Evolutionary conservation across 2,888 invertebrate species (phyloP).

Genomic region (Drosophila lutescens): DNA sequence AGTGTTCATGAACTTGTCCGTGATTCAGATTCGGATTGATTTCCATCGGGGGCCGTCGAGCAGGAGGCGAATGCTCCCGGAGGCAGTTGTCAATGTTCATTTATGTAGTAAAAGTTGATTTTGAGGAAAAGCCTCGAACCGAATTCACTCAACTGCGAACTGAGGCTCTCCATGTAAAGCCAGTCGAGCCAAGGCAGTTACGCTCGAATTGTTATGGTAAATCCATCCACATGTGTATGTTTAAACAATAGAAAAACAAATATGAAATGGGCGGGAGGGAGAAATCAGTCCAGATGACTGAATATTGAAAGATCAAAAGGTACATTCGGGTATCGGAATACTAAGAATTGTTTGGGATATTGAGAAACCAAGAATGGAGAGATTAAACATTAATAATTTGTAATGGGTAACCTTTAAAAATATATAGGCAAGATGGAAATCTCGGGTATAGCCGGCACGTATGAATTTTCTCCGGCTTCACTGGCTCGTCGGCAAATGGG

Average conservation of each 20-base stretch:
- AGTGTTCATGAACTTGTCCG: slow-evolving; percentile 61
- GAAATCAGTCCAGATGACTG: slow-evolving; percentile 1
- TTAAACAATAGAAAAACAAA: slow-evolving; percentile 24
- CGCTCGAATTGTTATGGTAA: slow-evolving; percentile 62
- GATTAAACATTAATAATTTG: no score
- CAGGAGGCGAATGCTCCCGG: slow-evolving; percentile 10
- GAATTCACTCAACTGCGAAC: slow-evolving; percentile 41
- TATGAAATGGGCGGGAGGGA: slow-evolving; percentile 12
- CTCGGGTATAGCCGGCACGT: no score
- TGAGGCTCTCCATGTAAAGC: slow-evolving; percentile 51
- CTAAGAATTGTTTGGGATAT: neutral
- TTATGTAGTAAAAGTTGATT: slow-evolving; percentile 40
- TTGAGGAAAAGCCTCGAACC: slow-evolving; percentile 37
- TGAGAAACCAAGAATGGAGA: neutral
- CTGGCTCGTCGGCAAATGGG: no score
- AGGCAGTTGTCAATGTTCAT: slow-evolving; percentile 52
- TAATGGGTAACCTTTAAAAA: no score
- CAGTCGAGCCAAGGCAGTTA: slow-evolving; percentile 57
- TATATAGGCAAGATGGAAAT: no score
- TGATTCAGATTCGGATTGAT: slow-evolving; percentile 14
- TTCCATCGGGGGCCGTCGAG: neutral
- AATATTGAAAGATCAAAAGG: slow-evolving; percentile 13
- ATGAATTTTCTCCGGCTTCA: no score
- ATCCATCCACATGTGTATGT: slow-evolving; percentile 31
- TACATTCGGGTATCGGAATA: neutral